Evolutionary conservation across 2,113 vertebrate genomes (phyloP), one percentile per base, ranked within the genome.

Genomic region (Neopipo cinnamomea): DNA sequence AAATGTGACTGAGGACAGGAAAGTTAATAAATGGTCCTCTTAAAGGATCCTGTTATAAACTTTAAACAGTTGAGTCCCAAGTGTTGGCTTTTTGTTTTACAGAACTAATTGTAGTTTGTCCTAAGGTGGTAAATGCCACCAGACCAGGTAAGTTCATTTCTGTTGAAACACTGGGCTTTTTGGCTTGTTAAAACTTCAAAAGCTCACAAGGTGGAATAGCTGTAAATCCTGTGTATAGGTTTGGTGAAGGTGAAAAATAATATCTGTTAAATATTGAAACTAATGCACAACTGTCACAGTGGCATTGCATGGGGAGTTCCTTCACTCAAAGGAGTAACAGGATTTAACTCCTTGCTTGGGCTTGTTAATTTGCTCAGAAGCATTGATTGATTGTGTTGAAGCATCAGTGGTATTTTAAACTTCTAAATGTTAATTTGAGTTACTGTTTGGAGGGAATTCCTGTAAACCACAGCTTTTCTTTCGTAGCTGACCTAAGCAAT

Each of bases 401-500:
- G 47, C 21, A 35, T 78, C 35, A 41, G 9, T 56, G 22, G 50
- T 11, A 33, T 8, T 35, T 89, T 13, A 68, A 66, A 37, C 20
- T 61, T 62, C 15, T 15, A 28, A 52, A 30, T 14, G 18, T 73
- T 83, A n/a, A 63, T 83, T 33, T 85, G 46, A 66, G 37, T 50
- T 2, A 3, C 5, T 20, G 15, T 88, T 82, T 61, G 59, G 62
- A 88, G 55, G 35, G 72, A 80, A 59, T 59, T 89, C 37, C 35
- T 90, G 14, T 95, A 79, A 97, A 92, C 81, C 79, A 9, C 73
- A 56, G 20, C 42, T 97, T 42, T 76, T 88, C 75, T 96, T 68
- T 97, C 98, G 62, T 93, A 99, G 99, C 98, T 80, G 99, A 99
- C 89, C 77, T 99, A 42, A 99, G 99, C 97, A 99, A 99, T 93